Percentiles rank a stretch among this genome's conserved stretches.
phyloP scores from a whole-genome alignment of 1,140 invertebrate species.

The Drosophila orena region DNA sequence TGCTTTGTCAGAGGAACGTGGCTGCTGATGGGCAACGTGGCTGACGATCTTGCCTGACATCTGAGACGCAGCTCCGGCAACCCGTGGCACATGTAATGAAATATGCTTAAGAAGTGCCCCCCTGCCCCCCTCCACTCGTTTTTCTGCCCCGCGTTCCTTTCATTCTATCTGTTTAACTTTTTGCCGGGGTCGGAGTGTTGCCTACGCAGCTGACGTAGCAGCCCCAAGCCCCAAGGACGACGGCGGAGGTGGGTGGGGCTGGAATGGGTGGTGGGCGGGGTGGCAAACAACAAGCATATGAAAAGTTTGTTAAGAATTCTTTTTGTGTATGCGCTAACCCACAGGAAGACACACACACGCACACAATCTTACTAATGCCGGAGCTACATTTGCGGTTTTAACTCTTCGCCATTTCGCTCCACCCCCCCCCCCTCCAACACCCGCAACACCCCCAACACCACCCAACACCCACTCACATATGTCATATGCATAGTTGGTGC shows the following conservation, averaged over 20 bases:
- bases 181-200: constrained; percentile 7
- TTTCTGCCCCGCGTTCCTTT: constrained; percentile 26
- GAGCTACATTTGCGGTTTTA: constrained; percentile 81
- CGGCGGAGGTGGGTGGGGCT: background rate
- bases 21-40: constrained; percentile 45
- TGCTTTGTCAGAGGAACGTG: constrained; percentile 28
- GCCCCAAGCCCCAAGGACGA: constrained; percentile 8
- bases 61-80: constrained; percentile 47
- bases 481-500: background rate
- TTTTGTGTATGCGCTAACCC: constrained; percentile 60
- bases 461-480: background rate
- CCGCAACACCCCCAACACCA: background rate
- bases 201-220: constrained; percentile 33
- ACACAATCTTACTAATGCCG: constrained; percentile 71
- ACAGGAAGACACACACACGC: constrained; percentile 18
- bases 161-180: constrained; percentile 58
- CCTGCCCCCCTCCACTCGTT: background rate
- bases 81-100: constrained; percentile 63
- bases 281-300: constrained; percentile 68
- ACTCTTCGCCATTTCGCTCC: constrained; percentile 51
- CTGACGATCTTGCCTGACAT: constrained; percentile 72
- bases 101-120: constrained; percentile 72
- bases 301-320: constrained; percentile 81
- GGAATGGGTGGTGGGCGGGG: background rate
- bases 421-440: background rate